A percentile compares a stretch with the other conserved stretches of the same genome.
Conservation (phyloP, 2,888 invertebrate genomes). For the Brachypalpus laphriformis region DNA sequence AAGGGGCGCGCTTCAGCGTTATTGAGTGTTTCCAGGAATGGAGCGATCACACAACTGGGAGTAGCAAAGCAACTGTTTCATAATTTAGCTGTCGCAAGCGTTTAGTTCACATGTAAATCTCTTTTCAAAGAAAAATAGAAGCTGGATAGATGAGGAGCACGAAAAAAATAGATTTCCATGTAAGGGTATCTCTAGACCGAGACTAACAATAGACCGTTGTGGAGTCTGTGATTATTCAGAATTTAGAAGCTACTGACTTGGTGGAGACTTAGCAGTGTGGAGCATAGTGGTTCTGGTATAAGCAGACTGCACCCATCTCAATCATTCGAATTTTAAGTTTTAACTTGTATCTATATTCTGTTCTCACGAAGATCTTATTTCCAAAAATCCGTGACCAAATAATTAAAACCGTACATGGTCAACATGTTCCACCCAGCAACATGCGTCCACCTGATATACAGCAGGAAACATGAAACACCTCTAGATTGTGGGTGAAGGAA, state of each 20-base stretch:
- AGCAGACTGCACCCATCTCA: too few species aligned
- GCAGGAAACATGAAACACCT: constrained; percentile 60
- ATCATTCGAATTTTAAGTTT: too few species aligned
- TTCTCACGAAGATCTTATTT: constrained; percentile 29
- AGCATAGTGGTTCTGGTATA: too few species aligned
- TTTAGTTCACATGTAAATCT: constrained; percentile 51
- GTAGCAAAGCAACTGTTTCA: constrained; percentile 63
- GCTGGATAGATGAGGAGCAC: constrained; percentile 7
- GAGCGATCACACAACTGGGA: constrained; percentile 41
- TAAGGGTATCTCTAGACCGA: not conserved
- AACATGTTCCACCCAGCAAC: not conserved
- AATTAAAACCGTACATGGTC: constrained; percentile 64
- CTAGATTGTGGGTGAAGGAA: constrained; percentile 57
- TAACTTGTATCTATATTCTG: not conserved
- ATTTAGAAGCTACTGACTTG: not conserved
- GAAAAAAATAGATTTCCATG: not conserved
- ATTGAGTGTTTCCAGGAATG: constrained; percentile 61
- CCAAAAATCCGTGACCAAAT: constrained; percentile 49
- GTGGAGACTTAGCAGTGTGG: too few species aligned
- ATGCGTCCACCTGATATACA: constrained; percentile 1
- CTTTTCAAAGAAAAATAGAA: constrained; percentile 12
- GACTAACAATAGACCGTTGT: not conserved
- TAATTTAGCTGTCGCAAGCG: constrained; percentile 50
- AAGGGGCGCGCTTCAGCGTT: constrained; percentile 38
- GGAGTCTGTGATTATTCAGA: not conserved